A percentile compares a stretch with the other conserved stretches of the same genome.
Evolutionary conservation across 2,888 invertebrate genomes (phyloP).

Genomic region (Ceraclea dissimilis): DNA sequence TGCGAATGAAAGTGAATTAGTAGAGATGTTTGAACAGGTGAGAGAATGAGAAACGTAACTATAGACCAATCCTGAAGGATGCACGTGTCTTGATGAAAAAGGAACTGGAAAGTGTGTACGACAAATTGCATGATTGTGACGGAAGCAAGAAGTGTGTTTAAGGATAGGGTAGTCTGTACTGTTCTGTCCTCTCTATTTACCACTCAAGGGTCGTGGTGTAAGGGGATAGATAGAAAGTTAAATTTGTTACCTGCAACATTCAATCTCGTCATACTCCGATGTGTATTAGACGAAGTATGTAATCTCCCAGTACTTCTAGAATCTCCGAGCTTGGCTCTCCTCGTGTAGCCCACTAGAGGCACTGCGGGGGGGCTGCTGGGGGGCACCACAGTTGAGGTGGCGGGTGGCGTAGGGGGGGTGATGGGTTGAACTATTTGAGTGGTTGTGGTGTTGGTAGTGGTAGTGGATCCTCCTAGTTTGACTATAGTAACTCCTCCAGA

Average conservation of each 20-base stretch:
- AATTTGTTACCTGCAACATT: constrained; percentile 57
- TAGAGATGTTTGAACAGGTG: too few species aligned
- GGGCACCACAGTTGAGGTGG: constrained; percentile 27
- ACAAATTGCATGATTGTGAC: too few species aligned
- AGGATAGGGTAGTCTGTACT: too few species aligned
- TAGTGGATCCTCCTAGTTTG: constrained; percentile 53
- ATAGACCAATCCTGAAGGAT: too few species aligned
- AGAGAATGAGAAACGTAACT: too few species aligned
- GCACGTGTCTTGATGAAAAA: too few species aligned
- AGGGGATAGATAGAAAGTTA: too few species aligned
- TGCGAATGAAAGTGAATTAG: too few species aligned
- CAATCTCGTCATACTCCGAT: constrained; percentile 70
- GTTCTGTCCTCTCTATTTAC: too few species aligned
- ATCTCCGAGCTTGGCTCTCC: constrained; percentile 62
- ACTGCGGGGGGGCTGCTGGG: constrained; percentile 21
- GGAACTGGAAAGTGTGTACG: too few species aligned
- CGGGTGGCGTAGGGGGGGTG: constrained; percentile 26
- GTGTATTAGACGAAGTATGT: constrained; percentile 63
- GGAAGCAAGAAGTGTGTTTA: too few species aligned
- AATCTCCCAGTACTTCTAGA: constrained; percentile 68
- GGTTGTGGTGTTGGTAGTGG: constrained; percentile 20
- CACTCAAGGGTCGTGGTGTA: too few species aligned
- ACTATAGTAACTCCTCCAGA: constrained; percentile 74
- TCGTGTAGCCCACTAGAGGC: constrained; percentile 42
- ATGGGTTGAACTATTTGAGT: constrained; percentile 8